Base-by-base conservation (phyloP, 2,888 invertebrate species). In the Ormyrus nitidulus region DNA sequence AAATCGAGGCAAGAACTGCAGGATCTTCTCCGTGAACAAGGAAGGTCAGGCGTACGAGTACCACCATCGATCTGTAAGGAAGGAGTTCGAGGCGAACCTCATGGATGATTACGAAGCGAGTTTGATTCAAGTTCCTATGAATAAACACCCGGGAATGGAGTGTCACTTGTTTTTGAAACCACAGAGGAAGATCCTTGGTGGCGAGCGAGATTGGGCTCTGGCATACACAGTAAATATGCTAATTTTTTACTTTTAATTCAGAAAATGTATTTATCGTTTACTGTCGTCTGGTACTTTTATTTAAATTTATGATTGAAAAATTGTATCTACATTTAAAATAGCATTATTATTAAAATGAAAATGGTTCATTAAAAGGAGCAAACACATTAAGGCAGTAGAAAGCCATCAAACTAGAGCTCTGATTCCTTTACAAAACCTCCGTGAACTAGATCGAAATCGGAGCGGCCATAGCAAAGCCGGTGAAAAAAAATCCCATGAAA, bases 41-140 rank as follows among this genome's bases (percentile, higher is more conserved):
- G 83, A 88, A 80, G 84, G 86, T 54, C 84, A 85, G 7, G 87
- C 85, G 73, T 84, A 84, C 82, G 89, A 89, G 84, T 88, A 89
- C 75, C 83, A 86, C 72, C 85, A 86, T 83, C 85, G 85, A 81
- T 86, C 86, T 62, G 79, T 65, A 9, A 78, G 74, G 62, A 73
- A 79, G 8, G 71, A 83, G 44, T 66, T 8, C 4, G n/a, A 11
- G 49, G 61, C 81, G 65, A 71, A 56, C 64, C 82, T 83, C 13
- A 59, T 76, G 66, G 79, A 79, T 48, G 83, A 83, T 48, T 75
- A 84, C 58, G 69, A 74, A 56, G 82, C 83, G 9, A 83, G 84
- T 66, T 59, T 83, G 68, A 82, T 87, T 70, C 71, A n/a, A 6
- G 44, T n/a, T 7, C 49, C 58, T 2, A 11, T 49, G 9, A 44